Conservation (phyloP, 1,140 invertebrate genomes). For the Euwallacea similis region DNA sequence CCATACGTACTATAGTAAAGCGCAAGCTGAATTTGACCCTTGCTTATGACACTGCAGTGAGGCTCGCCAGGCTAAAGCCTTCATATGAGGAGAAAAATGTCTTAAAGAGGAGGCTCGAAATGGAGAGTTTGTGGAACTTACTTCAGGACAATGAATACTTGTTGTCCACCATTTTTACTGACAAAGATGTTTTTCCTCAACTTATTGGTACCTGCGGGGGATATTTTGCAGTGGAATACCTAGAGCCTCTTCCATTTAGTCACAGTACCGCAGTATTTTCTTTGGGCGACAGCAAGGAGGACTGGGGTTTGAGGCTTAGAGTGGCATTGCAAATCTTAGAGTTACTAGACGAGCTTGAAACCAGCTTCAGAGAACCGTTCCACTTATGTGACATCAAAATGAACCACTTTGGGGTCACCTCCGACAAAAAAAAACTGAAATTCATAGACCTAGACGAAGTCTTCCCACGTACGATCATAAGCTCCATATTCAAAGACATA, state of each 20-base stretch:
- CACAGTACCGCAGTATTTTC: conserved; percentile 31
- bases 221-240: conserved; percentile 62
- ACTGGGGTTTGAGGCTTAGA: conserved; percentile 58
- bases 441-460: conserved; percentile 64
- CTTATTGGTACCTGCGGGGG: conserved; percentile 67
- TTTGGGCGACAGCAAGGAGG: conserved; percentile 51
- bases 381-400: conserved; percentile 69
- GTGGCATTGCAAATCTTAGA: conserved; percentile 64
- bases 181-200: conserved; percentile 64
- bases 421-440: conserved; percentile 58
- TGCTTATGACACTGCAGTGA: conserved; percentile 54
- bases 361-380: conserved; percentile 59
- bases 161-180: conserved; percentile 61
- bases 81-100: conserved; percentile 54
- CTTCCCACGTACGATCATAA: conserved; percentile 56
- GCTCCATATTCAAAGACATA: conserved; percentile 54
- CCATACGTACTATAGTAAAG: conserved; percentile 57
- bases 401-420: conserved; percentile 65
- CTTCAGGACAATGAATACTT: conserved; percentile 70
- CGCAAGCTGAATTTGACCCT: conserved; percentile 60
- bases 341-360: conserved; percentile 62
- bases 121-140: conserved; percentile 65
- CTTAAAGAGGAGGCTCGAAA: conserved; percentile 56
- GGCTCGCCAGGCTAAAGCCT: conserved; percentile 54
- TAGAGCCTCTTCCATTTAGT: conserved; percentile 55